These are phyloP conservation scores for Rhynchomys soricoides DNA, from an alignment of 2,113 vertebrate genomes.

Conservation along the genomic window DNA sequence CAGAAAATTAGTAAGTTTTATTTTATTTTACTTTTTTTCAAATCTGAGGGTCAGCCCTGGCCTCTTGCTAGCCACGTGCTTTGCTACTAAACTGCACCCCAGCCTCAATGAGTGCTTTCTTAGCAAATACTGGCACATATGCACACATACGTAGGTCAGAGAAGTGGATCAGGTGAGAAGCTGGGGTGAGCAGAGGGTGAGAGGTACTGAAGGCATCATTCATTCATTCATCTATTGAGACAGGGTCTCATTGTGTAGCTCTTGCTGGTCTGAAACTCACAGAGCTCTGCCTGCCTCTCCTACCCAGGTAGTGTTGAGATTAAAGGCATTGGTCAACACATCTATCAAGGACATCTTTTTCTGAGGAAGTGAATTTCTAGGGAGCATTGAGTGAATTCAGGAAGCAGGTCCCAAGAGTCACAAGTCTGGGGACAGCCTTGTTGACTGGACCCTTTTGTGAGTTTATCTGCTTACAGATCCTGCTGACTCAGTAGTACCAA, in stretches of 20 bases:
- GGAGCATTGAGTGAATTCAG: not conserved
- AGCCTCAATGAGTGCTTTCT: not conserved
- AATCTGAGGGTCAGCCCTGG: not conserved
- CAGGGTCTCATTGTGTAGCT: not conserved
- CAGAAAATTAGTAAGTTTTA: not conserved
- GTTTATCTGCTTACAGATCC: too few species aligned
- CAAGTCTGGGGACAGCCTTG: not conserved
- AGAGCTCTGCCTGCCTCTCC: not conserved
- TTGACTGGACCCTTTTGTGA: too few species aligned
- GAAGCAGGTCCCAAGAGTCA: not conserved
- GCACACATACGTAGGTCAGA: fast-evolving
- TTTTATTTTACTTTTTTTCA: not conserved
- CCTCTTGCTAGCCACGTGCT: not conserved
- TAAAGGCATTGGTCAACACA: too few species aligned
- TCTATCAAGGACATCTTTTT: not conserved
- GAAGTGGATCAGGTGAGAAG: not conserved
- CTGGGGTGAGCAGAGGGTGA: not conserved
- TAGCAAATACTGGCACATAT: not conserved
- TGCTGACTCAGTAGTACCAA: fast-evolving
- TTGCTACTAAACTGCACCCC: not conserved
- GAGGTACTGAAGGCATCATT: not conserved
- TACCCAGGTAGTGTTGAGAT: not conserved
- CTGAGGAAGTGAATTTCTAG: not conserved
- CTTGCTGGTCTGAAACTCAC: not conserved
- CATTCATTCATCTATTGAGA: too few species aligned